phyloP scores from a whole-genome alignment of 2,797 vertebrate species.

The Synanceia verrucosa region DNA sequence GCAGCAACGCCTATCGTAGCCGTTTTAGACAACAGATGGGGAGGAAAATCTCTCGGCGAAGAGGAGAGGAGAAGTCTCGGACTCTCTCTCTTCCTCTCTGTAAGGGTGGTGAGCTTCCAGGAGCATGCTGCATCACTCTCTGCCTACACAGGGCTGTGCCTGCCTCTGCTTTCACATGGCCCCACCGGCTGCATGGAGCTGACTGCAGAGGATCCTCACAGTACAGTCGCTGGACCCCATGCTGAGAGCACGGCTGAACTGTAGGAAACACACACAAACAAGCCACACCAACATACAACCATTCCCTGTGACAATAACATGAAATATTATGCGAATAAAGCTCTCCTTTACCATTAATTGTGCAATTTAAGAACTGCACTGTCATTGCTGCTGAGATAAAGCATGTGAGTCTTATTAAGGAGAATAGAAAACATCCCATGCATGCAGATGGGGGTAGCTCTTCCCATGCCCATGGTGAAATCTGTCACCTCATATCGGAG shows the following conservation, averaged over 20 bases:
- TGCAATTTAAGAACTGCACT: constrained; percentile 73
- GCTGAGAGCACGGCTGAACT: neutral
- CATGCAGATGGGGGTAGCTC: constrained; percentile 44
- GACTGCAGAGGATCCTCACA: constrained; percentile 31
- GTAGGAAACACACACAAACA: neutral
- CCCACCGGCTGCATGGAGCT: constrained; percentile 46
- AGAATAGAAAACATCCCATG: constrained; percentile 30
- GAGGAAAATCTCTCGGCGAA: constrained; percentile 62
- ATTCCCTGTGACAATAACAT: neutral
- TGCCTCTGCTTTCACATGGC: constrained; percentile 55
- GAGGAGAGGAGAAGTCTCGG: constrained; percentile 44
- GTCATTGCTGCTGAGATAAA: constrained; percentile 62
- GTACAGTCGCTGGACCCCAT: neutral
- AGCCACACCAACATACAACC: neutral
- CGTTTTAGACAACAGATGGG: constrained; percentile 89
- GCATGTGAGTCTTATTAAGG: constrained; percentile 44
- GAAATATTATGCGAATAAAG: neutral
- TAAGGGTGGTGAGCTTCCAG: constrained; percentile 25
- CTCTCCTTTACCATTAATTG: neutral
- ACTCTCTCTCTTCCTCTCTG: constrained; percentile 41
- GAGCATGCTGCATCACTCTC: constrained; percentile 62
- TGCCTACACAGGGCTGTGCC: constrained; percentile 60
- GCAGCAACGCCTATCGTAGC: constrained; percentile 85
- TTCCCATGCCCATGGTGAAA: constrained; percentile 29
- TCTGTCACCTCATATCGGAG: constrained; percentile 54